Conservation (phyloP, 2,888 invertebrate species). For the Metellina segmentata region DNA sequence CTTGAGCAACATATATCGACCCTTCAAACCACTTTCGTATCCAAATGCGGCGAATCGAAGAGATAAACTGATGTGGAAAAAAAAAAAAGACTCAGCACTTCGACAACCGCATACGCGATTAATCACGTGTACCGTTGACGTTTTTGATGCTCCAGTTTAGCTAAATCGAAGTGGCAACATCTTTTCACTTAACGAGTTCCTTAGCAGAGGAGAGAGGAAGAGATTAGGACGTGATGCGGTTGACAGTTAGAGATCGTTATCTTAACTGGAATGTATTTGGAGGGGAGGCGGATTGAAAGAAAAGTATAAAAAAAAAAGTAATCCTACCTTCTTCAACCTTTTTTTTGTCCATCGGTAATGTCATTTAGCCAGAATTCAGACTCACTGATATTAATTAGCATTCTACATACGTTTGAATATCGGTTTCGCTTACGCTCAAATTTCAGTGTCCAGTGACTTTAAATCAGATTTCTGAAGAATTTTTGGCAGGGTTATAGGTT, state of each 20-base stretch:
- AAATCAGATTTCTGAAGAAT: no score
- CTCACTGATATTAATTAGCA: no score
- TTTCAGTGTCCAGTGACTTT: no score
- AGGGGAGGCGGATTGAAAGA: not conserved
- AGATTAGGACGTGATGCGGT: slow-evolving; percentile 39
- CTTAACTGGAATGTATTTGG: slow-evolving; percentile 17
- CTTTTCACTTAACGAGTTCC: slow-evolving; percentile 63
- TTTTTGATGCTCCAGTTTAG: slow-evolving; percentile 56
- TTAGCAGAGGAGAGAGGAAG: not conserved
- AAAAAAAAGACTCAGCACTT: slow-evolving; percentile 4
- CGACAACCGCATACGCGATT: slow-evolving; percentile 35
- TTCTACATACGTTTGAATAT: no score
- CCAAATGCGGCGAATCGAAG: slow-evolving; percentile 9
- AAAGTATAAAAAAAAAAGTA: not conserved
- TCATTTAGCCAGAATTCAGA: not conserved
- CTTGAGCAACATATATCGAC: slow-evolving; percentile 3
- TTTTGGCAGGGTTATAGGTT: no score
- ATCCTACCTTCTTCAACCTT: not conserved
- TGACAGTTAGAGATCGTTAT: slow-evolving; percentile 70
- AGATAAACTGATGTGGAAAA: not conserved
- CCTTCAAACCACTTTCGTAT: slow-evolving; percentile 28
- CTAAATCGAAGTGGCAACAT: slow-evolving; percentile 48
- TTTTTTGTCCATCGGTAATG: not conserved
- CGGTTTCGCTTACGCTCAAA: no score
- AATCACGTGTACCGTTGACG: slow-evolving; percentile 33